Percentiles rank a stretch among this genome's conserved stretches.
Conservation (phyloP, 2,113 vertebrate genomes). For the Takifugu bimaculatus region DNA sequence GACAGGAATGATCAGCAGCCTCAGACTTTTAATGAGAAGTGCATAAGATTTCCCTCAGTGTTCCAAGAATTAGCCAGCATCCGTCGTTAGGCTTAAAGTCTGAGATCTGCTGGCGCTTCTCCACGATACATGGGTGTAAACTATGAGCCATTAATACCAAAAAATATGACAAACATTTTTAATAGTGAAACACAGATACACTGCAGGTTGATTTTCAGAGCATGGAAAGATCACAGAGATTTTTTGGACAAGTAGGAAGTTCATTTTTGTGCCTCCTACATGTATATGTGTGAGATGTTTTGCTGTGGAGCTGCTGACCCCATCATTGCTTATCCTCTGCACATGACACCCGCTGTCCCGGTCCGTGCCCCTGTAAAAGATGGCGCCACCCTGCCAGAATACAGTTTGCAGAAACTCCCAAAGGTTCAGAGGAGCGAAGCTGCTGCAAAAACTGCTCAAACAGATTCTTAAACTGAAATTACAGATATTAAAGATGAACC, state of each 20-base stretch:
- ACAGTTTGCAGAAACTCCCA: constrained; percentile 21
- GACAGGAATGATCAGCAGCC: constrained; percentile 46
- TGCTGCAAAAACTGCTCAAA: constrained; percentile 10
- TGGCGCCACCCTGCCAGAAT: constrained; percentile 30
- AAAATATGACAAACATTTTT: too few relatives aligned
- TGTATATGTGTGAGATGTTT: neutral
- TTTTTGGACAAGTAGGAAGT: neutral
- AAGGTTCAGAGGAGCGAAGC: constrained; percentile 20
- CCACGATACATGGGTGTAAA: too few relatives aligned
- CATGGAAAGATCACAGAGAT: too few relatives aligned
- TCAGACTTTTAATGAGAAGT: constrained; percentile 40
- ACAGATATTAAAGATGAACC: constrained; percentile 16
- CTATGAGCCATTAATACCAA: too few relatives aligned
- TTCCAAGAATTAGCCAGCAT: constrained; percentile 36
- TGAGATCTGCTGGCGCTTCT: constrained; percentile 3
- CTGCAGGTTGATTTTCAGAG: too few relatives aligned
- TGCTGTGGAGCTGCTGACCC: constrained; percentile 27
- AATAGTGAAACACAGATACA: too few relatives aligned
- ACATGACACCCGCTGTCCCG: constrained; percentile 49
- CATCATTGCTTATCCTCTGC: constrained; percentile 48
- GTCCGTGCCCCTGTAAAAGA: constrained; percentile 48
- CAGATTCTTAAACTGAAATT: neutral
- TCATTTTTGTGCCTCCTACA: neutral
- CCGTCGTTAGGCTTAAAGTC: constrained; percentile 16
- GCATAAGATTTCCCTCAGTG: constrained; percentile 41